phyloP scores from a whole-genome alignment of 2,113 vertebrate species.

The Hylia prasina region DNA sequence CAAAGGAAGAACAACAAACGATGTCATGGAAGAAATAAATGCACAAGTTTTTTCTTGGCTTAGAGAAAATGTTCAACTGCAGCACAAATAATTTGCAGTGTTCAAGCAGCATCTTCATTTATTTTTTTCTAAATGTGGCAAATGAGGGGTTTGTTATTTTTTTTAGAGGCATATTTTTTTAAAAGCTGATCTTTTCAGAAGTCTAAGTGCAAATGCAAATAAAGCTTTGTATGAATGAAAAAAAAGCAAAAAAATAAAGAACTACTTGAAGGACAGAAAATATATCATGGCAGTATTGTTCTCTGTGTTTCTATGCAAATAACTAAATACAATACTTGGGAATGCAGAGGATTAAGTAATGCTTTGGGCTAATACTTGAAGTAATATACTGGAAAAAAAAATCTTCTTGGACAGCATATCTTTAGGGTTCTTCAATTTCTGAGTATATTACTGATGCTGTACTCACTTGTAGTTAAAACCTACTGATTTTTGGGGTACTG shows the following conservation, averaged over 20 bases:
- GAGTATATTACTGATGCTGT: not conserved
- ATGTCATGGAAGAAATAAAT: constrained; percentile 86
- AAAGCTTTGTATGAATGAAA: not conserved
- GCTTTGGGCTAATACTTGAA: not conserved
- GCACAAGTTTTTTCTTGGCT: constrained; percentile 83
- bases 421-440: not conserved
- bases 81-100: constrained; percentile 21
- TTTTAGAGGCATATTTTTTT: not conserved
- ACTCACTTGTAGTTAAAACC: not conserved
- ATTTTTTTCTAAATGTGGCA: not conserved
- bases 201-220: not conserved
- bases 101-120: not conserved
- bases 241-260: not conserved
- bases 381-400: not conserved
- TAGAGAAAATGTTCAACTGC: constrained; percentile 58
- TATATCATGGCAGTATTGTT: not conserved
- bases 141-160: not conserved
- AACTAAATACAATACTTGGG: not conserved
- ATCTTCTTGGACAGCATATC: not conserved
- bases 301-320: not conserved
- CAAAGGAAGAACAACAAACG: constrained; percentile 77
- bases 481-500: not conserved
- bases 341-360: not conserved
- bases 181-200: not conserved
- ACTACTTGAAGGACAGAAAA: not conserved